Evolutionary conservation across 2,113 vertebrate species (phyloP).

Genomic region (Accipiter virgatus): DNA sequence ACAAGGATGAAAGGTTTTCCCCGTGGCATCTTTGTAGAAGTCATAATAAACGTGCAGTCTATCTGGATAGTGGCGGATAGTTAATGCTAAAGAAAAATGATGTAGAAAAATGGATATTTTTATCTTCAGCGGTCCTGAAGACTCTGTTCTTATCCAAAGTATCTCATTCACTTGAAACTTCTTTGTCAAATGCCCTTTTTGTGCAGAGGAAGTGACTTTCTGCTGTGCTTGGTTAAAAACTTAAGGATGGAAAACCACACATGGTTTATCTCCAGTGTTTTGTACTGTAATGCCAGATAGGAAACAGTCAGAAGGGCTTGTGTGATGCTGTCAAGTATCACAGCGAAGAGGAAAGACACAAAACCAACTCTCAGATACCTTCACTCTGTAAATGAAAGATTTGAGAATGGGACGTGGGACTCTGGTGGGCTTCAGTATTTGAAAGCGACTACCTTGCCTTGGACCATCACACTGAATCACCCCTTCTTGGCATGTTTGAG

Average conservation of each 20-base stretch:
- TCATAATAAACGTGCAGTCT: accelerated
- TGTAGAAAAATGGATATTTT: neutral
- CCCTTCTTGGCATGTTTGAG: accelerated
- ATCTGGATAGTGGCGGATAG: neutral
- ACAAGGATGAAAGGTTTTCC: neutral
- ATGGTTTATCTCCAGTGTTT: neutral
- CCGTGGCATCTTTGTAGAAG: neutral
- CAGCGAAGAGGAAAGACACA: neutral
- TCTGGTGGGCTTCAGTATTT: neutral
- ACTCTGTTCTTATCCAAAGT: neutral
- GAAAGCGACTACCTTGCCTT: neutral
- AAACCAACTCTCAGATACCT: neutral
- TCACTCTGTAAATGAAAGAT: neutral
- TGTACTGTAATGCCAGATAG: neutral
- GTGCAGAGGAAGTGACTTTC: neutral
- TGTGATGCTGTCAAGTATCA: neutral
- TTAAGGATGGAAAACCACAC: neutral
- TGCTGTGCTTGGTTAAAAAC: neutral
- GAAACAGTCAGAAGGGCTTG: neutral
- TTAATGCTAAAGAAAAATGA: neutral
- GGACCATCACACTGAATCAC: neutral
- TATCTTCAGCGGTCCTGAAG: neutral
- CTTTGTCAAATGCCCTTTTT: neutral
- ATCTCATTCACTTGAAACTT: neutral
- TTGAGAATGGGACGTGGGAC: neutral